Evolutionary conservation across 2,797 vertebrate species (phyloP).

Genomic region (Glossophaga mutica): DNA sequence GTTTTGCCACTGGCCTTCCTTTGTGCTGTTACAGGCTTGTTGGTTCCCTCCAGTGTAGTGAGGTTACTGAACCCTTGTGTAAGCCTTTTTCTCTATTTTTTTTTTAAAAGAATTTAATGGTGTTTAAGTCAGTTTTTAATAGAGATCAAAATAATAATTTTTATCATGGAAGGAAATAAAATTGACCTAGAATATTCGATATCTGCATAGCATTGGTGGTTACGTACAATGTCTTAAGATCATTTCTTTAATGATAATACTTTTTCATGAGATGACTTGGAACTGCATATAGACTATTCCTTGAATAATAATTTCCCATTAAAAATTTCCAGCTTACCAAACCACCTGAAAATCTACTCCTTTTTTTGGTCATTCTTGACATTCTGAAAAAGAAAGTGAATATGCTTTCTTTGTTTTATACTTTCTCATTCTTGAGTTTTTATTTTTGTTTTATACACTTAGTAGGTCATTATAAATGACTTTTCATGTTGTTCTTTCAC

Average conservation of each 20-base stretch:
- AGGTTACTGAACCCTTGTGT: background rate
- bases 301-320: constrained; percentile 26
- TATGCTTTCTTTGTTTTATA: background rate
- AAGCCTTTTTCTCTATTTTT: background rate
- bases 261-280: background rate
- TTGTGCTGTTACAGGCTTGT: background rate
- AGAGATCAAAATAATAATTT: constrained; percentile 21
- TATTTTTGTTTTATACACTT: background rate
- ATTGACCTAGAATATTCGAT: background rate
- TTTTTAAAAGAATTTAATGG: constrained; percentile 20
- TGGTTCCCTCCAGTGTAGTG: background rate
- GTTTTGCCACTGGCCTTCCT: background rate
- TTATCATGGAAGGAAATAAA: constrained; percentile 24
- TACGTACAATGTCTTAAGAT: background rate
- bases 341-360: background rate
- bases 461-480: background rate
- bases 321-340: constrained; percentile 26
- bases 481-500: background rate
- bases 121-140: background rate
- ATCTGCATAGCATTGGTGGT: background rate
- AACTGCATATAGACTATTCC: background rate
- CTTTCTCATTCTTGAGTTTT: constrained; percentile 31
- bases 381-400: background rate
- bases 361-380: background rate
- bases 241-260: constrained; percentile 1